Base-by-base conservation (phyloP, 2,113 vertebrate genomes). In the Malaclemys terrapin region DNA sequence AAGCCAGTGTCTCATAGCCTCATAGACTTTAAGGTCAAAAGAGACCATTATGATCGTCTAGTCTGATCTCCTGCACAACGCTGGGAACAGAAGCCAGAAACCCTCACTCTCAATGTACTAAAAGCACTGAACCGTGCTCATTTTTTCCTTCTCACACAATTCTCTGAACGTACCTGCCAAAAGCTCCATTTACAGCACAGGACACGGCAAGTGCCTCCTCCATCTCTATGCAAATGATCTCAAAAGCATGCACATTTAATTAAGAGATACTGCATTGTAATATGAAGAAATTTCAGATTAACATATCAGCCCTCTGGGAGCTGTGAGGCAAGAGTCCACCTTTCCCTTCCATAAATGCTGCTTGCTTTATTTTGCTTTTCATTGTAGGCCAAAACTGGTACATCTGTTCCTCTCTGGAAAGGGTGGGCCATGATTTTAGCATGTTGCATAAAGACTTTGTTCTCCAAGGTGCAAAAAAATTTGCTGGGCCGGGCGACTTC, bases 181-280 rank as follows among this genome's bases (percentile, higher is more conserved):
- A 88, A 89, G 25, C 29, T 95, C 62, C 72, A 38, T 85, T 91
- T 92, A 52, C 72, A 88, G 29, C 10, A 89, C 35, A 76, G 81
- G 72, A 75, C 29, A 52, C 14, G 47, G 47, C 31, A 12, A 29
- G 12, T 72, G n/a, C 25, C 8, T 82, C 88, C 93, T 69, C 4
- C 9, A 3, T 76, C 29, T 10, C 9, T 6, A 88, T 19, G 5
- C 35, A 85, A 6, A 75, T 76, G 53, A 80, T 10, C 11, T 76
- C 81, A 29, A 5, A 9, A 82, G 57, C 45, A 38, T 80, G 56
- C 56, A 49, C 81, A 5, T 38, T 38, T 72, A 72, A 72, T 72
- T 72, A 72, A 72, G n/a, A n/a, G 65, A 59, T 59, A 59, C 57
- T 59, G 27, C 27, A 59, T 59, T 52, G 49, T 57, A 93, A 89